Conservation (phyloP, 2,113 vertebrate genomes). For the Condylura cristata region DNA sequence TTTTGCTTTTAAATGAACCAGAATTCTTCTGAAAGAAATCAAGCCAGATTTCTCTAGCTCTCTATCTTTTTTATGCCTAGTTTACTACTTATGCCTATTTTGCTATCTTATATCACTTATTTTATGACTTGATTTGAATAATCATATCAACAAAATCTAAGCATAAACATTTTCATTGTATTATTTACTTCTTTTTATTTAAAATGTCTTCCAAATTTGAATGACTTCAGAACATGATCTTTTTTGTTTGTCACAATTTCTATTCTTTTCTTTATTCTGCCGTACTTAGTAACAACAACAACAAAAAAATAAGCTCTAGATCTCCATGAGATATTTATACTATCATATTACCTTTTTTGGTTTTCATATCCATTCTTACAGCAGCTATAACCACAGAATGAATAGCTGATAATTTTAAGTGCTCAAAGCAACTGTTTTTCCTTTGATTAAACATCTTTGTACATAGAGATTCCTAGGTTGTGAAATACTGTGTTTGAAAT, state of each 20-base stretch:
- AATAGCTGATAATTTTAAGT: not conserved
- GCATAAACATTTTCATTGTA: conserved; percentile 32
- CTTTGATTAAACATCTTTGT: not conserved
- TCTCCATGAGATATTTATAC: not conserved
- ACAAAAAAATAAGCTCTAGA: not conserved
- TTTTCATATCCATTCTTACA: not conserved
- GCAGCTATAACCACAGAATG: not conserved
- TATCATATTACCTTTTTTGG: not conserved
- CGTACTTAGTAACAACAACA: not conserved
- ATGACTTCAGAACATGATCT: not conserved
- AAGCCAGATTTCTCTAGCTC: conserved; percentile 22
- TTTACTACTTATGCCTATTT: not conserved
- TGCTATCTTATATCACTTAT: not conserved
- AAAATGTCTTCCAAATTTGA: not conserved
- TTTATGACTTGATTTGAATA: conserved; percentile 59
- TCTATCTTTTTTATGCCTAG: not conserved
- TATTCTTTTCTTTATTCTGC: not conserved
- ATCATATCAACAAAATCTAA: not conserved
- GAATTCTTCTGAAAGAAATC: conserved; percentile 26
- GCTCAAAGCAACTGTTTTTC: not conserved
- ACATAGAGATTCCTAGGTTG: not conserved
- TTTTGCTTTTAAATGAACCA: conserved; percentile 61
- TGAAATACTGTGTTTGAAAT: conserved; percentile 46
- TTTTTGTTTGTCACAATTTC: not conserved
- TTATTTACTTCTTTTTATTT: conserved; percentile 55